Base-by-base conservation (phyloP, 2,888 invertebrate species). In the Mayetiola destructor region DNA sequence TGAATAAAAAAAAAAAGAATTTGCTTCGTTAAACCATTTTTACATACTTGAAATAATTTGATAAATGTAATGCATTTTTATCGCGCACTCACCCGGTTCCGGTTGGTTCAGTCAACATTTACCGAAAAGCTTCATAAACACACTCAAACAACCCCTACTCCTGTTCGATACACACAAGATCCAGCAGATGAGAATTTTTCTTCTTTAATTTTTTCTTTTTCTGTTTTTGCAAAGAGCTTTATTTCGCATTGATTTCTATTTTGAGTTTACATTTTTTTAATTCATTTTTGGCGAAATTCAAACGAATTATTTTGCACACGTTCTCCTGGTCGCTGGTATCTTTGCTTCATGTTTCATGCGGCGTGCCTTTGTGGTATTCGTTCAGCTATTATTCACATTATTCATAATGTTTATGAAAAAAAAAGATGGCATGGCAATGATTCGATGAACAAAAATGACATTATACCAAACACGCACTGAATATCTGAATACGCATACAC, bases 41-140 rank as follows among this genome's bases (percentile, higher is more conserved):
- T 56, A 56, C 39, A 56, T 56, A 40, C 56, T 56, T 56, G 56
- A 56, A 56, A 42, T 56, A 56, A 56, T 56, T 56, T 56, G 56
- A 56, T 42, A 56, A 56, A 56, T 56, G 56, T 32, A 27, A 42
- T 42, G 30, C 56, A 56, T 56, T 48, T 48, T 48, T 48, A 48
- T 48, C 48, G 48, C 48, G 48, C 48, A 16, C 48, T 48, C 48
- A 48, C 48, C 48, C 48, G 48, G n/a, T n/a, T n/a, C n/a, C n/a
- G n/a, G n/a, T n/a, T n/a, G n/a, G n/a, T 48, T 48, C 48, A 27
- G 12, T n/a, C 48, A 27, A 16, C 27, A 48, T 14, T 48, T n/a
- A n/a, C 27, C 27, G 14, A 48, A 48, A 48, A 48, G n/a, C 48
- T 48, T 48, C 29, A 48, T 27, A 48, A 23, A 23, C 14, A 42